phyloP scores from a whole-genome alignment of 2,888 invertebrate genomes.

The Cryptus armator region DNA sequence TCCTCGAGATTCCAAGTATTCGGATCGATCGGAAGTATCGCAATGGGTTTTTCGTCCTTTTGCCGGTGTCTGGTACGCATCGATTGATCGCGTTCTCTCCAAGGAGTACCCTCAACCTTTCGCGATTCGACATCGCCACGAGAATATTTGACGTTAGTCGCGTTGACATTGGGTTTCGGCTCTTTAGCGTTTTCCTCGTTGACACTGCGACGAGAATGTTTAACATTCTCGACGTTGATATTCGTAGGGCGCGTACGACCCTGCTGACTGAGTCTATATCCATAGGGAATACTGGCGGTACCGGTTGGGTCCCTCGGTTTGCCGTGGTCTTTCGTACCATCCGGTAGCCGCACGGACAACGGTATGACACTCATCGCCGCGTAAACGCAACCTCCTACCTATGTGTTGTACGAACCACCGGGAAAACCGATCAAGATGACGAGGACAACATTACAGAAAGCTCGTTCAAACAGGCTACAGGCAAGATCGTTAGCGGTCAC shows the following conservation, averaged over 20 bases:
- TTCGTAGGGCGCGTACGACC: slow-evolving; percentile 37
- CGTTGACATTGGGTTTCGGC: slow-evolving; percentile 10
- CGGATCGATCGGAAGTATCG: slow-evolving; percentile 56
- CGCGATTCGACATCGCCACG: slow-evolving; percentile 33
- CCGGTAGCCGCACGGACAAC: slow-evolving; percentile 64
- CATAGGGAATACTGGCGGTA: slow-evolving; percentile 74
- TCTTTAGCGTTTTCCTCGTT: slow-evolving; percentile 1
- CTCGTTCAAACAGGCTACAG: slow-evolving; percentile 54
- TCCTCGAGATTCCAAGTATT: slow-evolving; percentile 26
- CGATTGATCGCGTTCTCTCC: slow-evolving; percentile 4
- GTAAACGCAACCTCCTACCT: slow-evolving; percentile 4
- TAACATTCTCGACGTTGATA: slow-evolving; percentile 16
- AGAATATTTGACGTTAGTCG: background rate
- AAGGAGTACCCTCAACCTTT: slow-evolving; percentile 22
- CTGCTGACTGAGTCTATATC: slow-evolving; percentile 74
- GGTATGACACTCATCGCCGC: slow-evolving; percentile 67
- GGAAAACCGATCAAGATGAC: slow-evolving; percentile 62
- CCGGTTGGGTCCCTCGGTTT: slow-evolving; percentile 73
- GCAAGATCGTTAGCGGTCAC: slow-evolving; percentile 50
- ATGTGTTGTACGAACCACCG: slow-evolving; percentile 22
- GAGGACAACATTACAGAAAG: slow-evolving; percentile 61
- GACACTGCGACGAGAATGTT: slow-evolving; percentile 51
- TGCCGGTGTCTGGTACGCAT: background rate
- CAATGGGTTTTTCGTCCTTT: slow-evolving; percentile 32
- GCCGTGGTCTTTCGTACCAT: slow-evolving; percentile 62